A percentile compares a stretch with the other conserved stretches of the same genome.
These are phyloP conservation scores for Chaenodraco wilsoni DNA, from an alignment of 2,797 vertebrate species.

Conservation along the genomic window DNA sequence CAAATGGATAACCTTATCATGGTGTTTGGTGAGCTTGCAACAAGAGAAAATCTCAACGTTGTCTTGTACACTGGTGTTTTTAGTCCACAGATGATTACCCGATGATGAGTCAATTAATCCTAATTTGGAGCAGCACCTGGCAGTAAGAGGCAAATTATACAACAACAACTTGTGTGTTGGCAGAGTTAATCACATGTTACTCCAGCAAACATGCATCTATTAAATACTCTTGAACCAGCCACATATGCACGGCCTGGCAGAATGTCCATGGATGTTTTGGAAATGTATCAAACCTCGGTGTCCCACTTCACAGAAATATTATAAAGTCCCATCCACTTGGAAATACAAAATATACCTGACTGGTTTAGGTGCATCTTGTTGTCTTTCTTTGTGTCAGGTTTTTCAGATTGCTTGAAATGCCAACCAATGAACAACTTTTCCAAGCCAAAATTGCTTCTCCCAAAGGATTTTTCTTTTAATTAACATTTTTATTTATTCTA, in stretches of 20 bases:
- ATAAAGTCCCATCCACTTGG: not conserved
- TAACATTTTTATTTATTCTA: too few relatives aligned
- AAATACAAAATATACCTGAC: not conserved
- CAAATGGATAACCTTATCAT: not conserved
- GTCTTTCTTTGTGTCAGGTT: conserved; percentile 18
- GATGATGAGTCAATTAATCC: conserved; percentile 6
- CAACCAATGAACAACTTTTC: not conserved
- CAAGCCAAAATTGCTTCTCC: not conserved
- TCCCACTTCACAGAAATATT: not conserved
- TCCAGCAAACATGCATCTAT: not conserved
- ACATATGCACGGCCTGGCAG: conserved; percentile 4
- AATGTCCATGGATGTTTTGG: not conserved
- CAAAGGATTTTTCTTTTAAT: too few relatives aligned
- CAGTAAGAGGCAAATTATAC: conserved; percentile 9
- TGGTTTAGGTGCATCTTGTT: not conserved
- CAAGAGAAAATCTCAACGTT: not conserved
- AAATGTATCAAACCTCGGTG: conserved; percentile 3
- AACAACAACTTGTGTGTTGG: not conserved
- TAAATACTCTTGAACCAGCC: not conserved
- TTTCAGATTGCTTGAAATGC: conserved; percentile 8
- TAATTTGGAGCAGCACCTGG: conserved; percentile 14
- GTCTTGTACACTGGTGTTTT: conserved; percentile 7
- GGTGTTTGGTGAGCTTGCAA: not conserved
- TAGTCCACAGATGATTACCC: conserved; percentile 1
- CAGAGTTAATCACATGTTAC: not conserved